A percentile compares a stretch with the other conserved stretches of the same genome.
Conservation (phyloP, 2,888 invertebrate genomes). For the Oxystoma pomonae region DNA sequence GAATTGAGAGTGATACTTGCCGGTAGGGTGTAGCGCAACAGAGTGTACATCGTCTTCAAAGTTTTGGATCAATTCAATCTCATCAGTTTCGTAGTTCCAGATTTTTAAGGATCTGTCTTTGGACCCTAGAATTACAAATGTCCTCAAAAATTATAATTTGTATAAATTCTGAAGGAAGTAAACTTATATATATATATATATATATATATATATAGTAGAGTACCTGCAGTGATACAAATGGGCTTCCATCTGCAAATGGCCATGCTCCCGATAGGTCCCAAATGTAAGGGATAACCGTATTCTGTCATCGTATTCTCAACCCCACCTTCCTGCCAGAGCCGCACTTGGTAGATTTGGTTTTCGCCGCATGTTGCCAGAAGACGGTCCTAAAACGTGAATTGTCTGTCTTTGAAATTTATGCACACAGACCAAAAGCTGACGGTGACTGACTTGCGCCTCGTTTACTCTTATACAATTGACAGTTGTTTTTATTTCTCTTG, state of each 20-base stretch:
- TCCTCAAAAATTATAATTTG: neutral
- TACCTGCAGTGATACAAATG: conserved; percentile 71
- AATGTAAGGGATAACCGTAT: conserved; percentile 73
- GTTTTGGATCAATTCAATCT: conserved; percentile 58
- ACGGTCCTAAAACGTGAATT: conserved; percentile 22
- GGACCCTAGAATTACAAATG: conserved; percentile 49
- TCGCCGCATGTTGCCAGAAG: conserved; percentile 59
- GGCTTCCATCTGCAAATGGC: conserved; percentile 89
- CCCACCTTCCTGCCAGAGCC: conserved; percentile 63
- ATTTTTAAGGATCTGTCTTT: conserved; percentile 81
- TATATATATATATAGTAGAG: conserved; percentile 30
- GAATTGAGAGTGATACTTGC: conserved; percentile 42
- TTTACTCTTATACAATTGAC: conserved; percentile 53
- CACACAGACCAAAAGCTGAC: too few species aligned
- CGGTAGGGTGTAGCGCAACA: conserved; percentile 68
- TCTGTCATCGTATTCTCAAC: conserved; percentile 58
- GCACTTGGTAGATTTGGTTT: conserved; percentile 65
- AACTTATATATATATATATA: neutral
- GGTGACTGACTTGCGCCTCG: conserved; percentile 25
- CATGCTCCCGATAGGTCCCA: conserved; percentile 73
- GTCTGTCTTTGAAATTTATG: too few species aligned
- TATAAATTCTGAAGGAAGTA: neutral
- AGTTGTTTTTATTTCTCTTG: conserved; percentile 27
- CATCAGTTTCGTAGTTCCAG: conserved; percentile 88
- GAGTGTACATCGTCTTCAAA: conserved; percentile 81